phyloP scores from a whole-genome alignment of 2,113 vertebrate genomes.

The Bombycilla garrulus region DNA sequence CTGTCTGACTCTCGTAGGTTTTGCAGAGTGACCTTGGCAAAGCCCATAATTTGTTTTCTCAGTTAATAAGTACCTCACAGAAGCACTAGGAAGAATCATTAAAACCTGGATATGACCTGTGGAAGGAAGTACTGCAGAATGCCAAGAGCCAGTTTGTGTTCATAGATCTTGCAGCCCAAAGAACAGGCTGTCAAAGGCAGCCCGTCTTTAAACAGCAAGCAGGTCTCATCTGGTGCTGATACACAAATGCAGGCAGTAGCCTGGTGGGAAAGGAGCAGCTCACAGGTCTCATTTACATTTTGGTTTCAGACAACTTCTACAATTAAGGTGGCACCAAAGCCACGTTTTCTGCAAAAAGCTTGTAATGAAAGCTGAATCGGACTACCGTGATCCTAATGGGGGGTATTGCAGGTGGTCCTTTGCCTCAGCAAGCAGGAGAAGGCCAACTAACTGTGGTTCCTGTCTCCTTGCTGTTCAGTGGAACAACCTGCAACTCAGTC shows the following conservation, averaged over 20 bases:
- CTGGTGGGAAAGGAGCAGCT: not conserved
- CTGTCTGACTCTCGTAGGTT: not conserved
- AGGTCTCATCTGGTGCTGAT: not conserved
- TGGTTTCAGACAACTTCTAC: not conserved
- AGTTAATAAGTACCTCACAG: constrained; percentile 13
- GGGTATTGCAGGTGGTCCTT: not conserved
- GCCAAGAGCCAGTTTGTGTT: rapidly evolving
- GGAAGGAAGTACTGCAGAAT: not conserved
- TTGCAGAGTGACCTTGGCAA: constrained; percentile 18
- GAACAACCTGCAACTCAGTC: not conserved
- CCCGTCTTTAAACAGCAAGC: not conserved
- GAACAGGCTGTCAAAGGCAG: not conserved
- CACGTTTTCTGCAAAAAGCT: not conserved
- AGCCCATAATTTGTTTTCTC: not conserved
- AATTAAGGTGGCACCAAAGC: not conserved
- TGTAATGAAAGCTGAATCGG: not conserved
- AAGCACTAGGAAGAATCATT: not conserved
- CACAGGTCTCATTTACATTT: not conserved
- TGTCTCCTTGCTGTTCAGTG: not conserved
- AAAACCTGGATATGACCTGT: not conserved
- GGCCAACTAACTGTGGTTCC: not conserved
- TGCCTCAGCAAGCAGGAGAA: not conserved
- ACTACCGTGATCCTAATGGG: not conserved
- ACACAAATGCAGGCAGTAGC: not conserved
- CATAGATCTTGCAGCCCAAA: not conserved